Evolutionary conservation across 2,888 invertebrate genomes (phyloP).

Genomic region (Chrysolina oricalcia): DNA sequence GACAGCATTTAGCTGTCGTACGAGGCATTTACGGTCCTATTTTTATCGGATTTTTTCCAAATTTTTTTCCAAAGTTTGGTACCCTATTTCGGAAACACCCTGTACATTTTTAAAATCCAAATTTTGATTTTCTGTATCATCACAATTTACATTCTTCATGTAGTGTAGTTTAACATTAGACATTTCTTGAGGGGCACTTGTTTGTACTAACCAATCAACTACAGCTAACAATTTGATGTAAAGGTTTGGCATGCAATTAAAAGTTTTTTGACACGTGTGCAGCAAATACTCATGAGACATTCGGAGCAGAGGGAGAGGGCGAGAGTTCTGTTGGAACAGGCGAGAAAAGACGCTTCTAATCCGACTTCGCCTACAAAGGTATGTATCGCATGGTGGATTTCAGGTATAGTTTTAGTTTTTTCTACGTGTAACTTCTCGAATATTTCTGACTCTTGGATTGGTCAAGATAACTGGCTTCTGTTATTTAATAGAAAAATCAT

Average conservation of each 20-base stretch:
- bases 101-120: no score
- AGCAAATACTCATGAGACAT: slow-evolving; percentile 86
- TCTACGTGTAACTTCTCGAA: not conserved
- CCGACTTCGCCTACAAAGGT: slow-evolving; percentile 72
- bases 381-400: slow-evolving; percentile 53
- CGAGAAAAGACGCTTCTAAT: slow-evolving; percentile 76
- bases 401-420: not conserved
- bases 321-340: slow-evolving; percentile 86
- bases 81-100: no score
- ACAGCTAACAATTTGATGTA: slow-evolving; percentile 54
- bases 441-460: no score
- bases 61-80: no score
- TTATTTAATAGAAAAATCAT: no score
- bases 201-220: slow-evolving; percentile 48
- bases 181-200: slow-evolving; percentile 25
- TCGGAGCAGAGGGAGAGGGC: slow-evolving; percentile 90
- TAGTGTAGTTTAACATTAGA: not conserved
- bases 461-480: no score
- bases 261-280: slow-evolving; percentile 70
- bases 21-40: no score
- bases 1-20: no score
- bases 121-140: not conserved
- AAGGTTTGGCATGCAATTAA: slow-evolving; percentile 68
- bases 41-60: no score
- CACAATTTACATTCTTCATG: not conserved